A percentile compares a stretch with the other conserved stretches of the same genome.
Conservation (phyloP, 2,888 invertebrate genomes). For the Cheilosia variabilis region DNA sequence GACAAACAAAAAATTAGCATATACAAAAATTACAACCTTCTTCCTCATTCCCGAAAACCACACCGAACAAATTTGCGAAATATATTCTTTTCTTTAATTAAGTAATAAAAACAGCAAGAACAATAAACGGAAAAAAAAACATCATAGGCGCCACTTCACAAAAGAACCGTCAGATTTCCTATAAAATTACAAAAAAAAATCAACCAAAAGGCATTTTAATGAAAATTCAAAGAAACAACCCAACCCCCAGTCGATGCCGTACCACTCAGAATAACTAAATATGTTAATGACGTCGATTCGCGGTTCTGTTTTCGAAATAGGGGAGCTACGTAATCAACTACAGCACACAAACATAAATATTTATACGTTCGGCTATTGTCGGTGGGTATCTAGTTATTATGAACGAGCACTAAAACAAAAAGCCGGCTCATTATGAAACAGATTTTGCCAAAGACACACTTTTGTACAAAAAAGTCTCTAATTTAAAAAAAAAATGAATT, state of each 20-base stretch:
- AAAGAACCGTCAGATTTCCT: constrained; percentile 27
- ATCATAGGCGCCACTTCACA: constrained; percentile 47
- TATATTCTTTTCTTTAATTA: constrained; percentile 21
- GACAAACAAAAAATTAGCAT: too few relatives aligned
- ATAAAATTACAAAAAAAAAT: constrained; percentile 45
- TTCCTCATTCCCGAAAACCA: too few relatives aligned
- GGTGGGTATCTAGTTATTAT: not conserved
- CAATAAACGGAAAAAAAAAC: not conserved
- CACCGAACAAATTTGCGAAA: too few relatives aligned
- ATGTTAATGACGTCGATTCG: constrained; percentile 66
- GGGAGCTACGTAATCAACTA: constrained; percentile 35
- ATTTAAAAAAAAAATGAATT: not conserved
- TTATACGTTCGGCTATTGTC: constrained; percentile 5
- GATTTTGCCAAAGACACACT: constrained; percentile 37
- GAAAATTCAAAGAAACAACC: constrained; percentile 65
- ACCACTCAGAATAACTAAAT: constrained; percentile 49
- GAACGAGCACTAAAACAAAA: constrained; percentile 1
- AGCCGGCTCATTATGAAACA: constrained; percentile 25
- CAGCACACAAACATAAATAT: constrained; percentile 27
- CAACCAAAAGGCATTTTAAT: constrained; percentile 35
- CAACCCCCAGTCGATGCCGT: constrained; percentile 6
- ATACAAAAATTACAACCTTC: too few relatives aligned
- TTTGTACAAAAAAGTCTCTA: constrained; percentile 23
- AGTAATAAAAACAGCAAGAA: constrained; percentile 36
- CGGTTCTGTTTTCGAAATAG: constrained; percentile 9